Percentiles rank a stretch among this genome's conserved stretches.
Evolutionary conservation across 2,113 vertebrate genomes (phyloP).

Genomic region (Misgurnus anguillicaudatus): DNA sequence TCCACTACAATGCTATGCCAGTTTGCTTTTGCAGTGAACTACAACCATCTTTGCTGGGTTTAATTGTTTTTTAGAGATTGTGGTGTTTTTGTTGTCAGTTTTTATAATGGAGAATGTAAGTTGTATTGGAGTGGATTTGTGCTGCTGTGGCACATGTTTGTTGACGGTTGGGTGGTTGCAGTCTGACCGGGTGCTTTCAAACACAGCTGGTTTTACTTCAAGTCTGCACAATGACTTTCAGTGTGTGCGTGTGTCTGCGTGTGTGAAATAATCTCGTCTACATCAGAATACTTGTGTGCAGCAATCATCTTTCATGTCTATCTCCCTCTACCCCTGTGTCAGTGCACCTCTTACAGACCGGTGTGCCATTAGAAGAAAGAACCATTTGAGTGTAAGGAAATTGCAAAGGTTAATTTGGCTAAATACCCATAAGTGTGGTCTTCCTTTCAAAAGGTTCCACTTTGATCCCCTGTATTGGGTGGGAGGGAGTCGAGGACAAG

Average conservation of each 20-base stretch:
- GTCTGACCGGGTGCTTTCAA: not conserved
- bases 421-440: conserved; percentile 61
- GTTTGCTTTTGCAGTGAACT: too few relatives aligned
- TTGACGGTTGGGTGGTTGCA: conserved; percentile 4
- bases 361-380: conserved; percentile 51
- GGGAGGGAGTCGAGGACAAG: conserved; percentile 55
- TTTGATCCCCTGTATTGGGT: conserved; percentile 68
- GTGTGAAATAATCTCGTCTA: not conserved
- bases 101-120: not conserved
- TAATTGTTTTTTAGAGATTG: too few relatives aligned
- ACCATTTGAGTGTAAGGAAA: conserved; percentile 72
- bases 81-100: not conserved
- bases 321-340: not conserved
- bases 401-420: conserved; percentile 68
- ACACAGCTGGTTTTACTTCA: conserved; percentile 20
- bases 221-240: not conserved
- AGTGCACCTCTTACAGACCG: not conserved
- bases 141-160: conserved; percentile 1
- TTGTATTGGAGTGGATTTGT: not conserved
- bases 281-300: conserved; percentile 9
- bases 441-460: conserved; percentile 59
- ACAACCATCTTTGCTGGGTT: too few relatives aligned
- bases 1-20: too few relatives aligned
- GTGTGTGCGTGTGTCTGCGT: conserved; percentile 23
- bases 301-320: not conserved